phyloP scores from a whole-genome alignment of 2,113 vertebrate species.

The Cardinalis cardinalis region DNA sequence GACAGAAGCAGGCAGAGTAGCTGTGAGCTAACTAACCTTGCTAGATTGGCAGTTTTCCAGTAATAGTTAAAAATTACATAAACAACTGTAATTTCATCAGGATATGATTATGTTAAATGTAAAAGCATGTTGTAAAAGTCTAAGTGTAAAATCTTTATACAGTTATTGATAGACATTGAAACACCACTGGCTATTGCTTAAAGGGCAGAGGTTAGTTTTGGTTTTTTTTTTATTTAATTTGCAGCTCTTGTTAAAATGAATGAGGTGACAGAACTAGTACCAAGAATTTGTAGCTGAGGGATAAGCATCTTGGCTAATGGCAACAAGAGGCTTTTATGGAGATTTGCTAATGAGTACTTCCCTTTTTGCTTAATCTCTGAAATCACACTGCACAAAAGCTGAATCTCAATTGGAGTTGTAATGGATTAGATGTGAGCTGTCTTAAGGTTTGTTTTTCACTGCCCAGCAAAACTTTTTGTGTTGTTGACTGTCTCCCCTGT shows the following conservation, averaged over 20 bases:
- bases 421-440: background rate
- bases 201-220: background rate
- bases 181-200: background rate
- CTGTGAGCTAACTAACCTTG: background rate
- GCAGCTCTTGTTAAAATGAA: background rate
- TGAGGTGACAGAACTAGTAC: background rate
- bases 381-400: background rate
- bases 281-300: background rate
- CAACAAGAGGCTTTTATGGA: background rate
- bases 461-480: background rate
- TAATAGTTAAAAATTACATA: background rate
- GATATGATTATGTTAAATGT: background rate
- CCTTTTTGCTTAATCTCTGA: background rate
- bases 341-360: background rate
- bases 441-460: background rate
- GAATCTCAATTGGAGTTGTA: background rate
- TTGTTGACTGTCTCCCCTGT: background rate
- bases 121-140: background rate
- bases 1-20: background rate
- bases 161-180: background rate
- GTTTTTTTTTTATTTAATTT: background rate
- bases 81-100: background rate
- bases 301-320: background rate
- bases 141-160: background rate
- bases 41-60: background rate